Evolutionary conservation across 1,140 invertebrate species (phyloP).

Genomic region (Apis laboriosa): DNA sequence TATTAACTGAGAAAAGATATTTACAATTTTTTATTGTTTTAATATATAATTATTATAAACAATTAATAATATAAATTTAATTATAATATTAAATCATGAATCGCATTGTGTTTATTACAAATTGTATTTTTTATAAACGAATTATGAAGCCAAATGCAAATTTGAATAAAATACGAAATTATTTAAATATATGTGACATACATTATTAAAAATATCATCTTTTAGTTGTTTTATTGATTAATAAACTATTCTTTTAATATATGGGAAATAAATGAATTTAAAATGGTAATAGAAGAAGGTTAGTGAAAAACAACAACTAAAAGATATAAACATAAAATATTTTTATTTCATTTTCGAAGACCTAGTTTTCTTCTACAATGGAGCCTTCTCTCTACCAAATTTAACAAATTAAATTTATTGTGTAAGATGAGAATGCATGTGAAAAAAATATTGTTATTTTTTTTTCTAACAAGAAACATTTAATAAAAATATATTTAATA

Average conservation of each 20-base stretch:
- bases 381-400: constrained; percentile 76
- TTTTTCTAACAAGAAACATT: constrained; percentile 12
- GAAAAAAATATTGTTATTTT: neutral
- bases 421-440: constrained; percentile 72
- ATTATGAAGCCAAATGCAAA: constrained; percentile 5
- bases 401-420: constrained; percentile 77
- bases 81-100: neutral
- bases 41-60: constrained; percentile 29
- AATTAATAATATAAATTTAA: constrained; percentile 29
- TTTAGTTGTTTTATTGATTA: constrained; percentile 33
- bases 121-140: neutral
- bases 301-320: neutral
- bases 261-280: neutral
- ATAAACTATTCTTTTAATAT: constrained; percentile 11
- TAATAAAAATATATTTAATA: neutral
- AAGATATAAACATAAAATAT: constrained; percentile 21
- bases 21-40: constrained; percentile 5
- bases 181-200: constrained; percentile 36
- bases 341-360: constrained; percentile 1
- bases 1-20: constrained; percentile 50
- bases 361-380: neutral
- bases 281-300: neutral
- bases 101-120: neutral
- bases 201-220: constrained; percentile 18
- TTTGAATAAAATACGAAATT: constrained; percentile 44